phyloP scores from a whole-genome alignment of 2,797 vertebrate species.

The Paramormyrops hopkinsi region DNA sequence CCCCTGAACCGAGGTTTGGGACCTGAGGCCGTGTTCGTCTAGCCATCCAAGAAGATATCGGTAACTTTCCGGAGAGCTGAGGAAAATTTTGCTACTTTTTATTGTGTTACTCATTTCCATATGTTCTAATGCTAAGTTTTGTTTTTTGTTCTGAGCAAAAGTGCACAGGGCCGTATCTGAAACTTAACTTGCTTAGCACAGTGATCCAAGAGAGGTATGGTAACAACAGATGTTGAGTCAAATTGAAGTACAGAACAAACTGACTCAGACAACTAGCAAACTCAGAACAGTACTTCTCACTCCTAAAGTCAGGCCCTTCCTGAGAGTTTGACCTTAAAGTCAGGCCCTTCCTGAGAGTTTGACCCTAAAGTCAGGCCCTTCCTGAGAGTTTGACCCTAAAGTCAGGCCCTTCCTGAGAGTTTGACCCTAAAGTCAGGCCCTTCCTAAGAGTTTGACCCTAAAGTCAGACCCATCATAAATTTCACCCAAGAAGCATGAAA shows the following conservation, averaged over 20 bases:
- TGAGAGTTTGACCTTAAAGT: not conserved
- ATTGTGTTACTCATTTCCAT: not conserved
- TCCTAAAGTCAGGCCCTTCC: not conserved
- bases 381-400: not conserved
- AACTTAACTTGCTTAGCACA: not conserved
- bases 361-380: not conserved
- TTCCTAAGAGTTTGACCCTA: not conserved
- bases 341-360: not conserved
- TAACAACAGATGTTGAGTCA: not conserved
- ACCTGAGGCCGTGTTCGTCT: not conserved
- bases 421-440: not conserved
- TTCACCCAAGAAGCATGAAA: not conserved
- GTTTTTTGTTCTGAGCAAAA: not conserved
- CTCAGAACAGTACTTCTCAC: not conserved
- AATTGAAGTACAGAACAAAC: not conserved
- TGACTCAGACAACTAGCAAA: not conserved
- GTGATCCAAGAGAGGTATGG: not conserved
- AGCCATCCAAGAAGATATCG: not conserved
- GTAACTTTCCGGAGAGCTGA: not conserved
- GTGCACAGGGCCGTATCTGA: not conserved
- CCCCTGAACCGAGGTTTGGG: not conserved
- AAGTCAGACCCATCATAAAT: not conserved
- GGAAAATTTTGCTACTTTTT: not conserved
- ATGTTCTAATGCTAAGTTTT: not conserved
- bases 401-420: not conserved